Evolutionary conservation across 2,888 invertebrate genomes (phyloP).

Genomic region (Leptopilina syphax): DNA sequence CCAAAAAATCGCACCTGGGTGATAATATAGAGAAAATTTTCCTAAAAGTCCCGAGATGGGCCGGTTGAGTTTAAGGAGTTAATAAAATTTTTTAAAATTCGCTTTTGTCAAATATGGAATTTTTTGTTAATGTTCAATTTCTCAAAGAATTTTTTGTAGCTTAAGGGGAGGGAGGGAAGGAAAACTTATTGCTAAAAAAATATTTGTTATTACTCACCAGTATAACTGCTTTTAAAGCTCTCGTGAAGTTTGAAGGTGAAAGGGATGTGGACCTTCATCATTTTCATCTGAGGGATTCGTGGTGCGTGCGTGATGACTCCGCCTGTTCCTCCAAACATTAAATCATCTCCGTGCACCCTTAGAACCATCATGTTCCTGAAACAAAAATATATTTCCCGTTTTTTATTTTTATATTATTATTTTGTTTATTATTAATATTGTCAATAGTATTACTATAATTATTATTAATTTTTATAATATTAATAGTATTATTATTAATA

Average conservation of each 20-base stretch:
- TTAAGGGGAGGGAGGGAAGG: neutral
- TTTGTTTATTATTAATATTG: no score
- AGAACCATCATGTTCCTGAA: conserved; percentile 87
- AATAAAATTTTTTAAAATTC: no score
- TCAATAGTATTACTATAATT: no score
- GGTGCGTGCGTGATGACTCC: conserved; percentile 78
- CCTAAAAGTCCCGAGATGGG: no score
- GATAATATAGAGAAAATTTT: no score
- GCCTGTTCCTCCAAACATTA: conserved; percentile 79
- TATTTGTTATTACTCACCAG: conserved; percentile 78
- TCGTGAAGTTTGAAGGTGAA: conserved; percentile 89
- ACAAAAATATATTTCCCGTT: conserved; percentile 46
- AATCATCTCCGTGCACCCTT: conserved; percentile 84
- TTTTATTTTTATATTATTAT: no score
- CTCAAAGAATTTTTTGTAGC: neutral
- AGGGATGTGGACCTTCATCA: conserved; percentile 90
- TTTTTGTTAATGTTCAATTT: neutral
- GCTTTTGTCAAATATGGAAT: no score
- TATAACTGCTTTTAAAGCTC: conserved; percentile 84
- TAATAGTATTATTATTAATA: no score
- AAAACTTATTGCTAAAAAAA: neutral
- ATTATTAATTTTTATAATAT: no score
- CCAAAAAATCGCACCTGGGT: no score
- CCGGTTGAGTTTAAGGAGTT: no score
- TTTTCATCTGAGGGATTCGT: conserved; percentile 86